A percentile compares a stretch with the other conserved stretches of the same genome.
phyloP scores from a whole-genome alignment of 1,140 invertebrate species.

The Harlomillsia oculata region DNA sequence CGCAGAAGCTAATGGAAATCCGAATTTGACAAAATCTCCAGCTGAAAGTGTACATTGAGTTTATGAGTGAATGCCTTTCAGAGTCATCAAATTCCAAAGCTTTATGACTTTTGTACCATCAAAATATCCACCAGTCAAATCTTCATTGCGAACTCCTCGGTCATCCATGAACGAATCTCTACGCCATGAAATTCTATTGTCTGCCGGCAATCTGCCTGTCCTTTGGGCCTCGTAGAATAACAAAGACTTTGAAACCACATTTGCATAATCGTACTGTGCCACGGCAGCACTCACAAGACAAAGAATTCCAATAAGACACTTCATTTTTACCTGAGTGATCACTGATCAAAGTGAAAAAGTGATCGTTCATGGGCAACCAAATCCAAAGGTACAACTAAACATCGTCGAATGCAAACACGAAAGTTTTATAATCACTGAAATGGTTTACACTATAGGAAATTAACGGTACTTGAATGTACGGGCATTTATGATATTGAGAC shows the following conservation, averaged over 20 bases:
- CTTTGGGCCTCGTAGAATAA: slow-evolving; percentile 43
- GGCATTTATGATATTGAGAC: no score
- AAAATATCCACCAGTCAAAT: slow-evolving; percentile 43
- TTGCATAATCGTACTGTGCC: slow-evolving; percentile 30
- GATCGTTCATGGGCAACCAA: not conserved
- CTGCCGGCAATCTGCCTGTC: slow-evolving; percentile 38
- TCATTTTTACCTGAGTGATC: not conserved
- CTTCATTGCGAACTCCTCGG: slow-evolving; percentile 37
- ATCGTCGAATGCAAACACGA: not conserved
- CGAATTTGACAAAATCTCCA: slow-evolving; percentile 44
- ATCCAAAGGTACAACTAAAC: not conserved
- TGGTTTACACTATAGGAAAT: no score
- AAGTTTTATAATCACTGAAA: not conserved
- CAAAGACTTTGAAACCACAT: slow-evolving; percentile 40
- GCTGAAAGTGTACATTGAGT: slow-evolving; percentile 36
- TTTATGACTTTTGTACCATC: slow-evolving; percentile 36
- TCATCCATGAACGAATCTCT: slow-evolving; percentile 41
- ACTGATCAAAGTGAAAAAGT: not conserved
- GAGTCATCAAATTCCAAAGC: slow-evolving; percentile 31
- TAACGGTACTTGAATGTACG: no score
- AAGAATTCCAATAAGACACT: not conserved
- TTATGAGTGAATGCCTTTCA: slow-evolving; percentile 36
- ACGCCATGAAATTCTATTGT: slow-evolving; percentile 39
- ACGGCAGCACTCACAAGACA: not conserved
- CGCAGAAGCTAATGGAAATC: slow-evolving; percentile 41